Evolutionary conservation across 2,797 vertebrate species (phyloP).

Genomic region (Rhinella marina): DNA sequence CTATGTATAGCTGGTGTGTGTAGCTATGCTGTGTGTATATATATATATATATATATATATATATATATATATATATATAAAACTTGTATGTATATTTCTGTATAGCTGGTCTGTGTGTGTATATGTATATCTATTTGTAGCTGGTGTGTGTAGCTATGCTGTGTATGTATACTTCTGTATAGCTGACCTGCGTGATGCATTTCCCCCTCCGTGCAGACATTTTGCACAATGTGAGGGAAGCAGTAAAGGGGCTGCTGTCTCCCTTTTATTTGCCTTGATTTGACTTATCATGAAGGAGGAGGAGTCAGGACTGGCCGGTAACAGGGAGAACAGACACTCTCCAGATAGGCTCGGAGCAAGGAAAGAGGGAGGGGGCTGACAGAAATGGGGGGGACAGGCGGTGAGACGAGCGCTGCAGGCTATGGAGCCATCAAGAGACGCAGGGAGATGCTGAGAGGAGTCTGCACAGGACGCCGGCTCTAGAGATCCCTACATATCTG

Average conservation of each 20-base stretch:
- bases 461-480: neutral
- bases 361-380: constrained; percentile 13
- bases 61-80: no score
- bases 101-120: neutral
- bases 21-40: no score
- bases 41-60: no score
- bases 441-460: constrained; percentile 20
- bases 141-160: neutral
- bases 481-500: constrained; percentile 34
- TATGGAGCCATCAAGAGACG: constrained; percentile 23
- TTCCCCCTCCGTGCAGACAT: neutral
- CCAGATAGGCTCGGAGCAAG: constrained; percentile 42
- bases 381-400: constrained; percentile 51
- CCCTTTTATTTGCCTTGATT: constrained; percentile 28
- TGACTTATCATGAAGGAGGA: constrained; percentile 46
- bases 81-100: no score
- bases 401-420: constrained; percentile 5
- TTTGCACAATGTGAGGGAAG: neutral
- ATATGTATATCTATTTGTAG: neutral
- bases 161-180: neutral
- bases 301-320: constrained; percentile 32
- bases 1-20: no score
- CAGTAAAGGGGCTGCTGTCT: neutral
- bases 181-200: neutral
- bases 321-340: constrained; percentile 34